Base-by-base conservation (phyloP, 2,888 invertebrate genomes). In the Dicyrtomina minuta region DNA sequence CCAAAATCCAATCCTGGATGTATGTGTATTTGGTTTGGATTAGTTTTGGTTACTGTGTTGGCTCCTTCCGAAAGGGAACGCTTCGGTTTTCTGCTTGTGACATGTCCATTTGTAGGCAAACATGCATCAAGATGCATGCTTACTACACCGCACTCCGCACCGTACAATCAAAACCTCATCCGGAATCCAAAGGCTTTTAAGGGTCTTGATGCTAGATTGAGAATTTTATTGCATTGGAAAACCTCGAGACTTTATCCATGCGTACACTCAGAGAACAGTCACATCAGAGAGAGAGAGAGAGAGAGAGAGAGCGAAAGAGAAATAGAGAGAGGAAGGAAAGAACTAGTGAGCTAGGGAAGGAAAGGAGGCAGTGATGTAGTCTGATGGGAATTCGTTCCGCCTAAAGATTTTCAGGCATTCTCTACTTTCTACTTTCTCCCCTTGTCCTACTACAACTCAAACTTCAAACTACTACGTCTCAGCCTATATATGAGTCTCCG, bases 81-180 rank as follows among this genome's bases (percentile, higher is more conserved):
- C 51, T n/a, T n/a, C n/a, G n/a, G n/a, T 22, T 26, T 24, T 61
- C 43, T 61, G 44, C 26, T 27, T 27, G 61, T 61, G 61, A 61
- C 61, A 61, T 46, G 61, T 61, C 61, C 61, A 61, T 60, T 60
- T 60, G 43, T 26, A 61, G 43, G 26, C 46, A 61, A 44, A 27
- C 46, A 61, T 46, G 27, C 61, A 15, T 24, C 46, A 46, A n/a
- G 46, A 33, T 33, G 4, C 33, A 33, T 33, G 33, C 33, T 33
- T 8, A 33, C 33, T 8, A 33, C 33, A 33, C 8, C 33, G 4
- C 33, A 33, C 33, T 5, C 33, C 33, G 33, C 6, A 33, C 55
- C 4, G 55, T 15, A 24, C 22, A 24, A 55, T 22, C 55, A 55
- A 4, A 22, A 24, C 55, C 3, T 55, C 26, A 27, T 55, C 26